These are phyloP conservation scores for Gastrophryne carolinensis DNA, from an alignment of 2,797 vertebrate species.

Conservation along the genomic window DNA sequence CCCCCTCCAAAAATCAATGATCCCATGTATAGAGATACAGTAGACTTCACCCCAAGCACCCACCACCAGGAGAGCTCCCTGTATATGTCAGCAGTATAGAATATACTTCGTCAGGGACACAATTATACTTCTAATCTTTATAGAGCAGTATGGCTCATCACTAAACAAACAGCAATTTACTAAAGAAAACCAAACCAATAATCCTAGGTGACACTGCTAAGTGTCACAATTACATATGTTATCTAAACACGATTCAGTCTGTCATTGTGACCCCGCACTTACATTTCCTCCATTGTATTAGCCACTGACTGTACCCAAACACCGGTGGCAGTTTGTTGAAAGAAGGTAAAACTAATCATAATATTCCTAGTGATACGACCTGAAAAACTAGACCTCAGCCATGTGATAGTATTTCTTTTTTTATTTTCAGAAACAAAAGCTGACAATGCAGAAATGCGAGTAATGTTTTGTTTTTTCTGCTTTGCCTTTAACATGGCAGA, in stretches of 20 bases:
- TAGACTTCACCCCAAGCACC: neutral
- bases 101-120: neutral
- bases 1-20: neutral
- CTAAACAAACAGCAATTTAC: neutral
- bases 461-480: too few species aligned
- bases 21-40: neutral
- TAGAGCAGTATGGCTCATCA: neutral
- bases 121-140: neutral
- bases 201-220: neutral
- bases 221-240: neutral
- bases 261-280: neutral
- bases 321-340: neutral
- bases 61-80: neutral
- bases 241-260: neutral
- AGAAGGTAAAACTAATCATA: neutral
- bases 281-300: neutral
- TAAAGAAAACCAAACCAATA: neutral
- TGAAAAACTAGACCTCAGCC: neutral
- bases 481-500: too few species aligned
- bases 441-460: too few species aligned
- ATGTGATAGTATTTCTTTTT: too few species aligned
- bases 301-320: neutral
- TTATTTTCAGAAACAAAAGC: too few species aligned
- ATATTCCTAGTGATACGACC: neutral
- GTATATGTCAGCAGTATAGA: neutral